phyloP scores from a whole-genome alignment of 1,140 invertebrate genomes.

The Drosophila tristis region DNA sequence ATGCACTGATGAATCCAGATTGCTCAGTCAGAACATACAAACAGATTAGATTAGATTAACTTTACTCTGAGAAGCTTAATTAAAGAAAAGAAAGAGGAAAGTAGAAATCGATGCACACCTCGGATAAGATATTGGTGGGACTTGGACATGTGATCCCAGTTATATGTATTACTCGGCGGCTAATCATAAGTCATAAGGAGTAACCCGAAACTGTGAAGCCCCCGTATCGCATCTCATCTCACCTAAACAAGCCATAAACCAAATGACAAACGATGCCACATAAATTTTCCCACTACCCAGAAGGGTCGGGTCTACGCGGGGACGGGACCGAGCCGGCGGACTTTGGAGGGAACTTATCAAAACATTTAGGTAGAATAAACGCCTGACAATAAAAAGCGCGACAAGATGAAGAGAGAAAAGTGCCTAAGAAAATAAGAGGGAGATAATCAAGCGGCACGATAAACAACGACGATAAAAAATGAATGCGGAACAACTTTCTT shows the following conservation, averaged over 20 bases:
- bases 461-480: slow-evolving; percentile 79
- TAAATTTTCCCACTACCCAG: slow-evolving; percentile 62
- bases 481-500: slow-evolving; percentile 82
- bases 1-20: too few relatives aligned
- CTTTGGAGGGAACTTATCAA: slow-evolving; percentile 70
- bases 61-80: neutral
- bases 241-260: slow-evolving; percentile 79
- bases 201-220: slow-evolving; percentile 26
- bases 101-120: slow-evolving; percentile 12
- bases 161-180: neutral
- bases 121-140: slow-evolving; percentile 20
- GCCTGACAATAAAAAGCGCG: slow-evolving; percentile 65
- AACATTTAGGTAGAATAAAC: slow-evolving; percentile 82
- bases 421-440: slow-evolving; percentile 19
- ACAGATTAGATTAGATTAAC: neutral
- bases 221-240: slow-evolving; percentile 42
- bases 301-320: slow-evolving; percentile 3
- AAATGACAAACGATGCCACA: slow-evolving; percentile 78
- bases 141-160: neutral
- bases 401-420: slow-evolving; percentile 65
- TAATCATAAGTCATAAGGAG: slow-evolving; percentile 19
- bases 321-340: neutral
- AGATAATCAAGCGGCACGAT: slow-evolving; percentile 72
- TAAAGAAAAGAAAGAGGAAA: slow-evolving; percentile 14
- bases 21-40: too few relatives aligned